Percentiles rank a stretch among this genome's conserved stretches.
Conservation (phyloP, 2,888 invertebrate species). For the Zaprionus obscuricornis region DNA sequence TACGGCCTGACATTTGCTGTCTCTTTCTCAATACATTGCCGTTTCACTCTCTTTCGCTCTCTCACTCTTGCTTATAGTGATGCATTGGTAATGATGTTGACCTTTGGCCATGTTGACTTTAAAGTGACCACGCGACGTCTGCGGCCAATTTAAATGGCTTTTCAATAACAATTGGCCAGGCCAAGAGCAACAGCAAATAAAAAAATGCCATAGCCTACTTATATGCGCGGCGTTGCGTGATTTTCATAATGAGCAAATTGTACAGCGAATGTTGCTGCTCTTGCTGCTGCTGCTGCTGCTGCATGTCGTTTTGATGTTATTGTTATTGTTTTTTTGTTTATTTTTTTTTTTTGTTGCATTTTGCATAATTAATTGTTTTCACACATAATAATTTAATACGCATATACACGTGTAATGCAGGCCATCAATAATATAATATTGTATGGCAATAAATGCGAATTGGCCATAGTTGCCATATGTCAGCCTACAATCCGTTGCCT, state of each 20-base stretch:
- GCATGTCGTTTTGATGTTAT: constrained; percentile 29
- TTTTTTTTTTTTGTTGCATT: constrained; percentile 16
- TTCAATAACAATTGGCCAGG: constrained; percentile 55
- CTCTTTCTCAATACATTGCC: no score
- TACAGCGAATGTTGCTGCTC: constrained; percentile 12
- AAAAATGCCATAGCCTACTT: constrained; percentile 69
- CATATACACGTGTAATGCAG: constrained; percentile 66
- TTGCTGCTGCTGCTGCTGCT: neutral
- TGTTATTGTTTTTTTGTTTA: constrained; percentile 47
- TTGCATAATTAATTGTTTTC: constrained; percentile 82
- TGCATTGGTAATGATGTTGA: constrained; percentile 73
- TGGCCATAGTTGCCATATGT: constrained; percentile 70
- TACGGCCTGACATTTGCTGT: constrained; percentile 49
- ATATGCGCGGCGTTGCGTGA: constrained; percentile 50
- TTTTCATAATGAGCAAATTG: constrained; percentile 69
- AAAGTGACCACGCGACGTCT: constrained; percentile 49
- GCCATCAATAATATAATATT: constrained; percentile 70
- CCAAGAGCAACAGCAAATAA: constrained; percentile 1
- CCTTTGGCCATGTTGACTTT: constrained; percentile 69
- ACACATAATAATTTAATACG: constrained; percentile 81
- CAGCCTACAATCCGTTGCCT: constrained; percentile 44
- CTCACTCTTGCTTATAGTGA: neutral
- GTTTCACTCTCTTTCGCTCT: neutral
- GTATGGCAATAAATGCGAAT: constrained; percentile 56
- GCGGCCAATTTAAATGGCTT: constrained; percentile 70